phyloP scores from a whole-genome alignment of 1,140 invertebrate species.

The Frieseomelitta varia region DNA sequence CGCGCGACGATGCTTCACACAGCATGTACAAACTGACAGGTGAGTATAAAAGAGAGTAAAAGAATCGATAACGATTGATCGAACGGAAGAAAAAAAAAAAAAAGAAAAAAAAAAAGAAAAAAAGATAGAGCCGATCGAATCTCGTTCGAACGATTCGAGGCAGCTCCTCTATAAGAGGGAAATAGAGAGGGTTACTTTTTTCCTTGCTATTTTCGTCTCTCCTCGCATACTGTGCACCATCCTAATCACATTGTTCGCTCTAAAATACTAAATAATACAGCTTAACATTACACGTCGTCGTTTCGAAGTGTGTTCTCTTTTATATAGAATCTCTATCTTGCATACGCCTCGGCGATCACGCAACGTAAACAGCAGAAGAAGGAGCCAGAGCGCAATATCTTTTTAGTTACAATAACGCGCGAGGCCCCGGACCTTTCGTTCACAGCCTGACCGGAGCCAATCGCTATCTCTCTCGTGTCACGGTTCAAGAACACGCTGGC shows the following conservation, averaged over 20 bases:
- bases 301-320: conserved; percentile 67
- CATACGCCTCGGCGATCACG: conserved; percentile 47
- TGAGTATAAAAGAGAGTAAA: conserved; percentile 2
- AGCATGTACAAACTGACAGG: conserved; percentile 1
- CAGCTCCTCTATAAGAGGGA: conserved; percentile 17
- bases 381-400: conserved; percentile 54
- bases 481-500: neutral
- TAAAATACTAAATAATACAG: conserved; percentile 79
- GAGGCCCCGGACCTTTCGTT: conserved; percentile 81
- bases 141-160: conserved; percentile 24
- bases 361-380: conserved; percentile 56
- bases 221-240: conserved; percentile 66
- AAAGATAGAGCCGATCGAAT: neutral
- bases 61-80: conserved; percentile 15
- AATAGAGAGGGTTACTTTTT: neutral
- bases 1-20: conserved; percentile 17
- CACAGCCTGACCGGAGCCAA: conserved; percentile 81
- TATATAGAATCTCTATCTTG: conserved; percentile 63
- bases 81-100: neutral
- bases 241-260: conserved; percentile 79
- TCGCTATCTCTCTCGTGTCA: conserved; percentile 6
- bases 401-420: conserved; percentile 11
- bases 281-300: conserved; percentile 68
- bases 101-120: too few species aligned
- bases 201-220: conserved; percentile 47